Evolutionary conservation across 2,797 vertebrate species (phyloP), one percentile per base, ranked within the genome.

Genomic region (Eospalax fontanierii): DNA sequence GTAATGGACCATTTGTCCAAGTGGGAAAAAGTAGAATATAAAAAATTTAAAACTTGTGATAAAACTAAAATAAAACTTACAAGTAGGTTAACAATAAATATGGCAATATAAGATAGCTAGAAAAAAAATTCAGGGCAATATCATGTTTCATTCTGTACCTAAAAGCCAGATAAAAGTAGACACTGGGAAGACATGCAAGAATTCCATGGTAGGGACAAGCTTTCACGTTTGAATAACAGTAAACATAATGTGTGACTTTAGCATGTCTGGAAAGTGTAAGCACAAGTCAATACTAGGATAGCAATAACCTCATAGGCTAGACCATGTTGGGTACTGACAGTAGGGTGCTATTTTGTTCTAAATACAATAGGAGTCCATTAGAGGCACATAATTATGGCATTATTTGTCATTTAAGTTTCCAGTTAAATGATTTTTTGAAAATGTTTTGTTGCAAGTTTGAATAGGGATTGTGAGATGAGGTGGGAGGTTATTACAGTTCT

Each of bases 381-480:
- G 40, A 88, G 73, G 28, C 19, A 28, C 83, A 4, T 76, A 33
- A 57, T 90, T 57, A 12, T 91, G 33, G 2, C 14, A 74, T 66
- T n/a, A 71, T 76, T 93, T 95, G 8, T 80, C 9, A 70, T 73
- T 89, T 86, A 71, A 80, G 82, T 87, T 78, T 43, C 57, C 35
- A 93, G 38, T 80, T 75, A 70, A 30, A 78, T 89, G 87, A n/a
- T 8, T 68, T 89, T 83, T 65, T 63, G 16, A 86, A 92, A 94
- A 35, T 65, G 28, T 65, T 96, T 96, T 85, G 22, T 87, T 74
- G 33, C 28, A 38, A 89, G 57, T 9, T 83, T 78, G 35, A 93
- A 30, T 80, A 30, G 11, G 5, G 76, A 70, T 91, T 71, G 30
- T 80, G 43, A 76, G 10, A 66, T 84, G 6, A 89, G 5, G 30